phyloP scores from a whole-genome alignment of 2,113 vertebrate species.

The Tricholaema leucomelas region DNA sequence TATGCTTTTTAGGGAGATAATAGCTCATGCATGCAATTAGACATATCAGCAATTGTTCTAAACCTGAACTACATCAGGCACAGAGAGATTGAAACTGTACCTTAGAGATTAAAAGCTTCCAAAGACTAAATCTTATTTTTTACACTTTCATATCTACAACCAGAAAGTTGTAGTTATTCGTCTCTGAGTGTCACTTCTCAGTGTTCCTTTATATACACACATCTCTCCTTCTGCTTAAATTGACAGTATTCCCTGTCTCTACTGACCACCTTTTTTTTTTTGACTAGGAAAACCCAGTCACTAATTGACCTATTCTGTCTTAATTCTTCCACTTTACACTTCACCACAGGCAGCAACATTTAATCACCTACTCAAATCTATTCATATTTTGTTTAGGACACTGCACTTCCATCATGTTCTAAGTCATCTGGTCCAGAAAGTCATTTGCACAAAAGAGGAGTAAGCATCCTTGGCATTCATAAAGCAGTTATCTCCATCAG shows the following conservation, averaged over 20 bases:
- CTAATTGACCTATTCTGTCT: background rate
- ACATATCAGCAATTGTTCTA: background rate
- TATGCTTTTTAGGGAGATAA: background rate
- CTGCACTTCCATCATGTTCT: background rate
- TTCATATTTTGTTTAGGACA: background rate
- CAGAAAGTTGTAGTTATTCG: background rate
- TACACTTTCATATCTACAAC: background rate
- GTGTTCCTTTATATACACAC: background rate
- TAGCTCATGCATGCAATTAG: background rate
- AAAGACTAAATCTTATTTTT: background rate
- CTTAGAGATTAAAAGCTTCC: background rate
- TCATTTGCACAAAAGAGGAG: background rate
- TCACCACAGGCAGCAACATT: background rate
- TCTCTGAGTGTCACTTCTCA: background rate
- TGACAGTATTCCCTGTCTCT: background rate
- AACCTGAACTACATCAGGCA: background rate
- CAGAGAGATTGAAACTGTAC: background rate
- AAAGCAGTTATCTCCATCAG: slow-evolving; percentile 13
- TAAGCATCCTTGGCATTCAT: background rate
- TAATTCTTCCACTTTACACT: background rate
- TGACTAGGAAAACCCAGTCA: background rate
- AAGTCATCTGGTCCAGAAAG: slow-evolving; percentile 6
- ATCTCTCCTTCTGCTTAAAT: background rate
- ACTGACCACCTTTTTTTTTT: background rate
- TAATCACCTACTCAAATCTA: background rate